Evolutionary conservation across 2,797 vertebrate genomes (phyloP).

Genomic region (Acridotheres tristis): DNA sequence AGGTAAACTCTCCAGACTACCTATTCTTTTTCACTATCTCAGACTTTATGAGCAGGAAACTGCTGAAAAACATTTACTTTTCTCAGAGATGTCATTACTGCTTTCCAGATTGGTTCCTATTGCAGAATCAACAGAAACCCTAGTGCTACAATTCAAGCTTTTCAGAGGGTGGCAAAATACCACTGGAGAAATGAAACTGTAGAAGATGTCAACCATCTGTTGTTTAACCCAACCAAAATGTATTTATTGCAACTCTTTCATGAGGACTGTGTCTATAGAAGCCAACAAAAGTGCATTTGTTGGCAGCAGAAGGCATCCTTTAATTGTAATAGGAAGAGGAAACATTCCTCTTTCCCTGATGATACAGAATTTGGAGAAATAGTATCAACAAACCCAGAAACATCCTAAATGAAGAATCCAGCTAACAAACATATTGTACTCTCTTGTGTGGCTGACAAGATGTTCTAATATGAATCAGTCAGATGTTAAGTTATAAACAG

Average conservation of each 20-base stretch:
- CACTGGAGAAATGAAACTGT: slow-evolving; percentile 44
- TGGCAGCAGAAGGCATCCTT: neutral
- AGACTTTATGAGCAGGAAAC: neutral
- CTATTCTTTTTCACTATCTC: slow-evolving; percentile 14
- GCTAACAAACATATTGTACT: neutral
- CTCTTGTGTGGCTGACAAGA: neutral
- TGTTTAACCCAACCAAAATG: slow-evolving; percentile 68
- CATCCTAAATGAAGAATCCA: neutral
- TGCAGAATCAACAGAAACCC: slow-evolving; percentile 23
- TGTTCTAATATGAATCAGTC: slow-evolving; percentile 12
- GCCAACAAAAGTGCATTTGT: slow-evolving; percentile 11
- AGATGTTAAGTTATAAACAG: slow-evolving; percentile 42
- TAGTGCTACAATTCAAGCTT: slow-evolving; percentile 59
- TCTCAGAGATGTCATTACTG: slow-evolving; percentile 35
- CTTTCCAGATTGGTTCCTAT: neutral
- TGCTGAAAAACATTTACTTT: slow-evolving; percentile 1
- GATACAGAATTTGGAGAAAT: neutral
- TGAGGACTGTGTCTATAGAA: slow-evolving; percentile 51
- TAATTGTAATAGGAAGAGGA: neutral
- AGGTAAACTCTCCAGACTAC: slow-evolving; percentile 63
- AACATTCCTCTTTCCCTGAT: neutral
- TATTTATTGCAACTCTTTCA: slow-evolving; percentile 68
- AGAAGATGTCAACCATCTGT: slow-evolving; percentile 70
- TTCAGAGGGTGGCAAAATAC: slow-evolving; percentile 58
- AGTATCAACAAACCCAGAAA: neutral